phyloP scores from a whole-genome alignment of 2,888 invertebrate species.

The Xestia c-nigrum region DNA sequence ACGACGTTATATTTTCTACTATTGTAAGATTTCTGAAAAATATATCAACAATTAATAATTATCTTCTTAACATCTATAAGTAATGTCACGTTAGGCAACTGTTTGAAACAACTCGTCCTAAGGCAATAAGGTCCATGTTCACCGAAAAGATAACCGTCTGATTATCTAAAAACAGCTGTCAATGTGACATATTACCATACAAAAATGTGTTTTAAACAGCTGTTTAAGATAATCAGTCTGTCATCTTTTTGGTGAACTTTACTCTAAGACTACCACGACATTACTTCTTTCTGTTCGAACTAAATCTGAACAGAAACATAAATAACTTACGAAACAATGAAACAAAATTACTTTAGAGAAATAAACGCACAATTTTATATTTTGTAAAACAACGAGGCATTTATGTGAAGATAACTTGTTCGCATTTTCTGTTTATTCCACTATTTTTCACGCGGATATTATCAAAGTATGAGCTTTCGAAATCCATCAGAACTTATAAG shows the following conservation, averaged over 20 bases:
- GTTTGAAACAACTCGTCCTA: background rate
- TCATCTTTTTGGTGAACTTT: too few relatives aligned
- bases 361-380: conserved; percentile 35
- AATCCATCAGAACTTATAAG: background rate
- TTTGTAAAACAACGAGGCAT: background rate
- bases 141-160: too few relatives aligned
- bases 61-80: too few relatives aligned
- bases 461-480: background rate
- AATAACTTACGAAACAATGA: background rate
- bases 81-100: background rate
- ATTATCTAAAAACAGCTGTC: too few relatives aligned
- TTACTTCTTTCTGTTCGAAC: background rate
- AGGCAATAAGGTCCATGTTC: too few relatives aligned
- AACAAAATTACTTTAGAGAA: conserved; percentile 1
- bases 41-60: too few relatives aligned
- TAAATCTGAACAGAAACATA: background rate
- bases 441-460: background rate
- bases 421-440: background rate
- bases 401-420: conserved; percentile 24
- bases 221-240: too few relatives aligned
- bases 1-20: background rate
- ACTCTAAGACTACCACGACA: background rate
- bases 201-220: too few relatives aligned
- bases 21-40: background rate
- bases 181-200: too few relatives aligned